Percentiles rank a stretch among this genome's conserved stretches.
Conservation (phyloP, 2,113 vertebrate genomes). For the Eudyptes chrysolophus region DNA sequence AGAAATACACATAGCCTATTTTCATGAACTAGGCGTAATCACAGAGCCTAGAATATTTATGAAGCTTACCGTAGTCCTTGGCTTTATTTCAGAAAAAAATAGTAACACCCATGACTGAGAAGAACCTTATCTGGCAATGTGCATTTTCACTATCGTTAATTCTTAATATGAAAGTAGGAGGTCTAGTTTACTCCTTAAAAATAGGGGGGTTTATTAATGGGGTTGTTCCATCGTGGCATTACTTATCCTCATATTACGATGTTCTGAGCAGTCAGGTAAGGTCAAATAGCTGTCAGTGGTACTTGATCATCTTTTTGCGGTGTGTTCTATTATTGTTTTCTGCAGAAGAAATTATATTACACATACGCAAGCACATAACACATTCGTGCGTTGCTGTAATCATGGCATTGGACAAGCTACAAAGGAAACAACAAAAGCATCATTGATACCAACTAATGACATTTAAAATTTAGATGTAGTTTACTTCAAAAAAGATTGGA, state of each 20-base stretch:
- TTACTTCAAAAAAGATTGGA: neutral
- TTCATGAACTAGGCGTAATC: neutral
- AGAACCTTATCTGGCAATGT: neutral
- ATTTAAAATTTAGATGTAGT: slow-evolving; percentile 11
- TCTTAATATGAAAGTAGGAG: neutral
- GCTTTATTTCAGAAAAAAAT: neutral
- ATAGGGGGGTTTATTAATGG: neutral
- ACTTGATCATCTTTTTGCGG: neutral
- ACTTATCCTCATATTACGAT: neutral
- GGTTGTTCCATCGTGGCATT: neutral
- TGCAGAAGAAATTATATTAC: neutral
- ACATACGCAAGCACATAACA: neutral
- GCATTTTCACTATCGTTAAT: slow-evolving; percentile 5
- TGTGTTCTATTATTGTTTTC: neutral
- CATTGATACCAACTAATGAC: neutral
- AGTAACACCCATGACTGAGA: neutral
- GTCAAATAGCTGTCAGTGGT: neutral
- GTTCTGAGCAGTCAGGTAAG: neutral
- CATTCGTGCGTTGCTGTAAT: accelerated
- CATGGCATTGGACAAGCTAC: neutral
- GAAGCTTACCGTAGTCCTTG: neutral
- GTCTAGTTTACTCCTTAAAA: slow-evolving; percentile 2
- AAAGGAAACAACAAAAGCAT: neutral
- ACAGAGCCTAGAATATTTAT: neutral
- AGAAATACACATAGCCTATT: neutral